Percentiles rank a stretch among this genome's conserved stretches.
phyloP scores from a whole-genome alignment of 2,888 invertebrate genomes.

The Papilio elwesi region DNA sequence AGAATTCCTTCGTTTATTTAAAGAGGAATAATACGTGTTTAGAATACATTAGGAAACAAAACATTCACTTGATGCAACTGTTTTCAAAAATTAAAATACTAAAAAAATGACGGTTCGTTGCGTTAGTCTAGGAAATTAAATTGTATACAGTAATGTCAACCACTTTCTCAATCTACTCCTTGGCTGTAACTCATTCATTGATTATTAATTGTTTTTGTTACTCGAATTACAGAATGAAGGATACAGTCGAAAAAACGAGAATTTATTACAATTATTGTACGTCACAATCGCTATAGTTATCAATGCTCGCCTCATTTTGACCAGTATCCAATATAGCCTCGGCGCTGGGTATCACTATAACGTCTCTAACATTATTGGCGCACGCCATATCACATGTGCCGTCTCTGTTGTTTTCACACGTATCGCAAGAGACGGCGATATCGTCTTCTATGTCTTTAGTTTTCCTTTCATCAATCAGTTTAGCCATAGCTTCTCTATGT shows the following conservation, averaged over 20 bases:
- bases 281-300: conserved; percentile 18
- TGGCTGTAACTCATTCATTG: too few species aligned
- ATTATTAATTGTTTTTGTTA: too few species aligned
- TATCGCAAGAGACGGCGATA: conserved; percentile 50
- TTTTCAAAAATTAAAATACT: too few species aligned
- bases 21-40: background rate
- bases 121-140: too few species aligned
- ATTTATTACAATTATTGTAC: conserved; percentile 29
- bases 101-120: too few species aligned
- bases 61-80: too few species aligned
- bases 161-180: too few species aligned
- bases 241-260: background rate
- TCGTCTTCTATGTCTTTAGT: conserved; percentile 50
- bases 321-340: conserved; percentile 73
- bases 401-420: conserved; percentile 53
- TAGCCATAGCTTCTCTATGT: conserved; percentile 52
- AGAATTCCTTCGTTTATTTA: background rate
- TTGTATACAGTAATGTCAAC: too few species aligned
- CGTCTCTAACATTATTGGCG: conserved; percentile 67
- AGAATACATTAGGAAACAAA: too few species aligned
- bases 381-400: conserved; percentile 61
- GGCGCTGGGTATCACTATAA: conserved; percentile 74
- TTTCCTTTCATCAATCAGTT: conserved; percentile 52
- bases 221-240: too few species aligned
- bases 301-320: conserved; percentile 46